These are phyloP conservation scores for Nomada lathburiana DNA, from an alignment of 2,888 invertebrate species.

Conservation along the genomic window DNA sequence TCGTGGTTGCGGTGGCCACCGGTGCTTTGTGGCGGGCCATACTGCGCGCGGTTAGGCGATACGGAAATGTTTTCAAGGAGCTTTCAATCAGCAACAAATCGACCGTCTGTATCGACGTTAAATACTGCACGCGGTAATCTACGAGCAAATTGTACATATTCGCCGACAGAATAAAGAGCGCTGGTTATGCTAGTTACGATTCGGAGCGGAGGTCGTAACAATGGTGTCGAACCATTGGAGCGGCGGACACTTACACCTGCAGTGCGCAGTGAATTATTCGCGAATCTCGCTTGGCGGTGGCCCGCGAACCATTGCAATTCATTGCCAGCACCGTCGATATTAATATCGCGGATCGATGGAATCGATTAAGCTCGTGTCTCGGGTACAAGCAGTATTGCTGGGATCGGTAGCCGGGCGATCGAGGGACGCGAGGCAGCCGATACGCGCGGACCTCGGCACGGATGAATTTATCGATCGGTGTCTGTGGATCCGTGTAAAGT, in stretches of 20 bases:
- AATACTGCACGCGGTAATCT: too few species aligned
- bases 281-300: slow-evolving; percentile 17
- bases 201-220: too few species aligned
- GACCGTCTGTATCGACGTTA: too few species aligned
- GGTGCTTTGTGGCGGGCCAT: slow-evolving; percentile 27
- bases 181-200: too few species aligned
- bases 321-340: slow-evolving; percentile 37
- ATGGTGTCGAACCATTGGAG: too few species aligned
- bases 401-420: slow-evolving; percentile 39
- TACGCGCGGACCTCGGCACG: slow-evolving; percentile 21
- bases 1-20: slow-evolving; percentile 59
- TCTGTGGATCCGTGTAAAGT: slow-evolving; percentile 57
- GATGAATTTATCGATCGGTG: slow-evolving; percentile 51
- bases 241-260: too few species aligned
- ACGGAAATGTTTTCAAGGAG: too few species aligned
- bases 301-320: slow-evolving; percentile 33
- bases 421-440: slow-evolving; percentile 6
- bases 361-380: slow-evolving; percentile 42
- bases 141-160: too few species aligned
- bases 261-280: slow-evolving; percentile 45
- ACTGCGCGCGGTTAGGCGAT: background rate
- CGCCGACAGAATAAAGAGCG: too few species aligned
- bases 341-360: slow-evolving; percentile 53
- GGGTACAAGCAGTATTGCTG: slow-evolving; percentile 40
- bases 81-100: too few species aligned